Conservation (phyloP, 2,113 vertebrate species). For the Pomatorhinus ruficollis region DNA sequence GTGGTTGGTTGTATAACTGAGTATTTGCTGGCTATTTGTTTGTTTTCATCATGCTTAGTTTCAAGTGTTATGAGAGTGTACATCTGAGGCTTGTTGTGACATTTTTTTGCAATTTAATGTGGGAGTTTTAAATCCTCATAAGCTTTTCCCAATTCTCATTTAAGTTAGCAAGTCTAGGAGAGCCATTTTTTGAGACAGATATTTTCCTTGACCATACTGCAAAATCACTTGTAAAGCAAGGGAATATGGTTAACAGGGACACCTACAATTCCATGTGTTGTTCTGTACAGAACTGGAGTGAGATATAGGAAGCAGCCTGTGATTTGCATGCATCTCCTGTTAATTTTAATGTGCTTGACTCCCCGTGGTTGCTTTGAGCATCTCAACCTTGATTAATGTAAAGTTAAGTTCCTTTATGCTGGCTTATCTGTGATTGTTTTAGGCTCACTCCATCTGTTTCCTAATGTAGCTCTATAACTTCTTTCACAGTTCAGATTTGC, state of each 20-base stretch:
- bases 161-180: neutral
- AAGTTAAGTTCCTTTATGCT: conserved; percentile 14
- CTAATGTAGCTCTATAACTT: neutral
- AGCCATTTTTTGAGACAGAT: neutral
- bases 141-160: neutral
- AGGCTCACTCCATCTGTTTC: conserved; percentile 1
- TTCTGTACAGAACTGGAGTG: neutral
- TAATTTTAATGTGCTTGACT: conserved; percentile 16
- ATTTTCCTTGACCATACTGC: neutral
- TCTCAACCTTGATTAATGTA: conserved; percentile 7
- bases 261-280: neutral
- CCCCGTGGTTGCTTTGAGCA: neutral
- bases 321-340: neutral
- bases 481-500: neutral
- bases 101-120: neutral
- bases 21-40: neutral
- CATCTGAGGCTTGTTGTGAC: neutral
- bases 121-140: neutral
- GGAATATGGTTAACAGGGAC: neutral
- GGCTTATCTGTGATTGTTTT: conserved; percentile 20
- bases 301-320: neutral
- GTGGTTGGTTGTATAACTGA: neutral
- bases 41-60: neutral
- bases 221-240: neutral
- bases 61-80: neutral